Evolutionary conservation across 2,888 invertebrate genomes (phyloP), one percentile per base, ranked within the genome.

Genomic region (Drepanosiphum platanoidis): DNA sequence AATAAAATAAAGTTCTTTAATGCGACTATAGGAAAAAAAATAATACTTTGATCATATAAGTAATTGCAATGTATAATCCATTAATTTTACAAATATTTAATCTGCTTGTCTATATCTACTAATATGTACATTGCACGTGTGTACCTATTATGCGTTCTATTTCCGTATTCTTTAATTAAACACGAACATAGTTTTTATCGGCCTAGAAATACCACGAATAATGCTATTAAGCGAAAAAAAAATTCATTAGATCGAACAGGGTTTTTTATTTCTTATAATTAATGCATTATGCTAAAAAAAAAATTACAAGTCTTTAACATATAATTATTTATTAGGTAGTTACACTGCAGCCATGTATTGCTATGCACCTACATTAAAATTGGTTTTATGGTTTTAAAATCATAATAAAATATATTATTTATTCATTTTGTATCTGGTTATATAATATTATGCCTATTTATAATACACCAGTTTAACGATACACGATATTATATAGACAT

Each of bases 1-100:
- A 11, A 34, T 75, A 75, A n/a, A 52, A 74, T 8, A 18, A 11
- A 66, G 66, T 66, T 64, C n/a, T 64, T 52, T 75, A 22, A n/a
- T 42, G 5, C 34, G 34, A 15, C n/a, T 58, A 7, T 27, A 61
- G 3, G 9, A 61, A 27, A 27, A 61, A 58, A 58, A 58, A 61
- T 61, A n/a, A 61, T 61, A 61, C 61, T 27, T n/a, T n/a, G 61
- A 27, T 27, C 61, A 27, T 27, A 61, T 27, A 61, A 61, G 27
- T 27, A 61, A 61, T 61, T 61, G 61, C 61, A 27, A 27, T 61
- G 58, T 58, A 74, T 46, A 46, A 32, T 34, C 22, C 4, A 11
- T 32, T 30, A 27, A 4, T 66, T 66, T 32, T 15, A 66, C 15
- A 4, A 66, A 66, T 66, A 66, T 66, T 32, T 32, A 7, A 66